Percentiles rank a stretch among this genome's conserved stretches.
These are phyloP conservation scores for Camelus bactrianus DNA, from an alignment of 2,113 vertebrate species.

Conservation along the genomic window DNA sequence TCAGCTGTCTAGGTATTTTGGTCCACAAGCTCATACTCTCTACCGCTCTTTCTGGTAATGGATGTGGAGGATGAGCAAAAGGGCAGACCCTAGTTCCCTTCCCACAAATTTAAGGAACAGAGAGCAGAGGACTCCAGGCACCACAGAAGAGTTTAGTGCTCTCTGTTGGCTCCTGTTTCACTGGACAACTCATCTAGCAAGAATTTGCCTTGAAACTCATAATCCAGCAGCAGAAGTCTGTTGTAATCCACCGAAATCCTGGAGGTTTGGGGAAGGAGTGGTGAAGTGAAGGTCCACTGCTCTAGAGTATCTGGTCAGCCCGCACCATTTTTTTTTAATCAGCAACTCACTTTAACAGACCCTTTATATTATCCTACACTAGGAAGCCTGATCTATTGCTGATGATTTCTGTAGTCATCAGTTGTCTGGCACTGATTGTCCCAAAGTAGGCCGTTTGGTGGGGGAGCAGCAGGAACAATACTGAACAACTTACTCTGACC, in stretches of 20 bases:
- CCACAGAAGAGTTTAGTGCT: neutral
- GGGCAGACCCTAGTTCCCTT: neutral
- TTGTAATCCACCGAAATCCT: neutral
- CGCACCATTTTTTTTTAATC: neutral
- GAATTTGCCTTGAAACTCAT: neutral
- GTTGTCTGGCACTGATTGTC: neutral
- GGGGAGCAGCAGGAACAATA: neutral
- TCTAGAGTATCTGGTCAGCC: neutral
- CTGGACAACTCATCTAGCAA: neutral
- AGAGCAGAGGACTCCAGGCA: neutral
- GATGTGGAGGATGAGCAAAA: neutral
- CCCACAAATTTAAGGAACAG: neutral
- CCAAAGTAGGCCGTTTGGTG: neutral
- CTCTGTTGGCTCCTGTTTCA: neutral
- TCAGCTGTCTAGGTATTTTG: neutral
- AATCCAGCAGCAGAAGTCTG: neutral
- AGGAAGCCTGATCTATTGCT: neutral
- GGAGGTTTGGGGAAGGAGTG: neutral
- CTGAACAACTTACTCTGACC: neutral
- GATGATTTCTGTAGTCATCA: neutral
- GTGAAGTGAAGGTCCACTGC: neutral
- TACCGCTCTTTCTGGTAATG: neutral
- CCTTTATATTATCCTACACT: neutral
- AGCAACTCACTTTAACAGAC: neutral
- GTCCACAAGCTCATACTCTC: neutral